A percentile compares a stretch with the other conserved stretches of the same genome.
These are phyloP conservation scores for Hirtodrosophila confusa DNA, from an alignment of 2,888 invertebrate species.

Conservation along the genomic window DNA sequence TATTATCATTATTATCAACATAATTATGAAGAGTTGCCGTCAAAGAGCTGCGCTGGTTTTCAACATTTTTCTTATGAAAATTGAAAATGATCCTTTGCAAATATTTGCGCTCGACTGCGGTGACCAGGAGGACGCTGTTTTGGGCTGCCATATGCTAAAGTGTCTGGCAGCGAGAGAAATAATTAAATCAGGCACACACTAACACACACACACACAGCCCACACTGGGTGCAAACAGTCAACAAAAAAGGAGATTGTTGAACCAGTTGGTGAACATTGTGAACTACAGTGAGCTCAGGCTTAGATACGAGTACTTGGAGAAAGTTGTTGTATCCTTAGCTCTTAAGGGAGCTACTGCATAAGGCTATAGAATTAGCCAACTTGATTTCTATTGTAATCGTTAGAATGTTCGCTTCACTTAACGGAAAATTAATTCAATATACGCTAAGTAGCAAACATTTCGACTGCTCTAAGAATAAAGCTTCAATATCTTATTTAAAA, in stretches of 20 bases:
- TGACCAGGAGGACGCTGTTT: conserved; percentile 18
- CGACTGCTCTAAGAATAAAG: too few relatives aligned
- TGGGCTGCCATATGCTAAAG: conserved; percentile 37
- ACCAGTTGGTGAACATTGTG: conserved; percentile 2
- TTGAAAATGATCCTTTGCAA: conserved; percentile 69
- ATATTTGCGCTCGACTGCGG: conserved; percentile 59
- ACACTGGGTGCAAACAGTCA: conserved; percentile 19
- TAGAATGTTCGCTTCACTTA: too few relatives aligned
- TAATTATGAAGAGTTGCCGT: neutral
- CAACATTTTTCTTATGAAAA: conserved; percentile 40
- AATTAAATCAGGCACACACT: conserved; percentile 49
- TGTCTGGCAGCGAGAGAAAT: conserved; percentile 33
- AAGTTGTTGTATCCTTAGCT: conserved; percentile 4
- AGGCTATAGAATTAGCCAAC: neutral
- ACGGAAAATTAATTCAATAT: too few relatives aligned
- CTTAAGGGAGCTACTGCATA: neutral
- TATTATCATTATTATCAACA: conserved; percentile 3
- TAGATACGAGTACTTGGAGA: neutral
- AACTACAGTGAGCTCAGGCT: neutral
- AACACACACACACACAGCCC: conserved; percentile 11
- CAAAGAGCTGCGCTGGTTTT: conserved; percentile 24
- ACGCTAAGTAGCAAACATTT: too few relatives aligned
- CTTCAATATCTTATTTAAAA: too few relatives aligned
- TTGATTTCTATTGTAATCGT: too few relatives aligned
- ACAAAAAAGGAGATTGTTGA: conserved; percentile 18